Percentiles rank a stretch among this genome's conserved stretches.
These are phyloP conservation scores for Mythimna impura DNA, from an alignment of 2,888 invertebrate genomes.

Conservation along the genomic window DNA sequence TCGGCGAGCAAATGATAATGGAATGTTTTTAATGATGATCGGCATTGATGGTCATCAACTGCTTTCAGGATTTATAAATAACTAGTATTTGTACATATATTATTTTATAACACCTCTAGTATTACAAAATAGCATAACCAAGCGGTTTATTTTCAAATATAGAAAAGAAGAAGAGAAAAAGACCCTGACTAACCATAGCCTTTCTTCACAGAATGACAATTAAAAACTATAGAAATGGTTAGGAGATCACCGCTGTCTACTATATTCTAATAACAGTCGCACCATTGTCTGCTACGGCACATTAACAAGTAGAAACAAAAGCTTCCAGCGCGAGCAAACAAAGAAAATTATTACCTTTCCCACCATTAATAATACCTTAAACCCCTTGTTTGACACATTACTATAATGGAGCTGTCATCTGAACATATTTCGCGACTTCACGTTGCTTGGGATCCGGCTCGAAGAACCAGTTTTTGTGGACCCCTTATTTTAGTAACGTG, in stretches of 20 bases:
- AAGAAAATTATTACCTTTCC: slow-evolving; percentile 66
- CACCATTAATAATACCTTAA: slow-evolving; percentile 69
- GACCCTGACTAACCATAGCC: neutral
- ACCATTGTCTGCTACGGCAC: slow-evolving; percentile 27
- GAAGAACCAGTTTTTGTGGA: slow-evolving; percentile 65
- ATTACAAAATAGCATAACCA: too few relatives aligned
- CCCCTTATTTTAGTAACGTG: slow-evolving; percentile 47
- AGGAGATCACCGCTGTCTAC: slow-evolving; percentile 10
- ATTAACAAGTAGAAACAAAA: slow-evolving; percentile 51
- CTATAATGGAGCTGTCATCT: slow-evolving; percentile 82
- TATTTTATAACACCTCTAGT: too few relatives aligned
- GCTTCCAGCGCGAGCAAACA: slow-evolving; percentile 49
- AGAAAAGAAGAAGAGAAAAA: too few relatives aligned
- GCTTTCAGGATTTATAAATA: neutral
- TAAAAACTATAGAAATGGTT: neutral
- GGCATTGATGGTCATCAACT: neutral
- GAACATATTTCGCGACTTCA: slow-evolving; percentile 76
- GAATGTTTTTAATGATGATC: neutral
- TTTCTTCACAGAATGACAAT: neutral
- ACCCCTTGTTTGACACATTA: slow-evolving; percentile 74
- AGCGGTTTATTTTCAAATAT: too few relatives aligned
- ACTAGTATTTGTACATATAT: too few relatives aligned
- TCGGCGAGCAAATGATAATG: neutral
- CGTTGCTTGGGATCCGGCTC: slow-evolving; percentile 61
- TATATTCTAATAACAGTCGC: slow-evolving; percentile 22